Base-by-base conservation (phyloP, 1,140 invertebrate genomes). In the Hyles vespertilio region DNA sequence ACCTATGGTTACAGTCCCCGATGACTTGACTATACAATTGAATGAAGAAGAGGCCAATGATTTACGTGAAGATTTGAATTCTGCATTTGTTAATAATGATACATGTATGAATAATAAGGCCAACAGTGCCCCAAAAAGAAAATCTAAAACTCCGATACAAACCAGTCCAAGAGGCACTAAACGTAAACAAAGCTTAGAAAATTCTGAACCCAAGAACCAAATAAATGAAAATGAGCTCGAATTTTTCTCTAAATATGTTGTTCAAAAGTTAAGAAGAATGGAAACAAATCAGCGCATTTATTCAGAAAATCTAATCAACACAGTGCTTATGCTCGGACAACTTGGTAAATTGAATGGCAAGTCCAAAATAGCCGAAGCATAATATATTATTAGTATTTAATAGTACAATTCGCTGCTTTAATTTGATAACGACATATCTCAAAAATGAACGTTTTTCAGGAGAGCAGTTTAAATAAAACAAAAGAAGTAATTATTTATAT, bases 261-360 rank as follows among this genome's bases (percentile, higher is more conserved):
- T 84, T 1, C 86, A 89, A 69, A 89, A 89, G 61, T 61, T 89
- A 32, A 77, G 86, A 67, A 77, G 59, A 69, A 89, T 89, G 86
- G 86, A 89, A 62, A 89, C 86, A 32, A 85, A 87, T 64, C 86
- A 89, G 44, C 75, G 86, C 49, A 89, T 89, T 65, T 89, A 87
- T 59, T 87, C 86, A 11, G 86, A 89, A 73, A 89, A 89, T 65
- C 76, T 89, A 65, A 87, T 89, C 22, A 87, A 89, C 44, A 89
- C 86, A 63, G 84, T 86, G 7, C 72, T 89, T 7, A 87, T 89
- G 86, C 65, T 89, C 9, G 86, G 86, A 22, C 86, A 89, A 64
- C 74, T 89, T 5, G 77, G 78, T 5, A 77, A 84, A 65, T 59
- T 89, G 46, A 83, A 84, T 68, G 81, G 74, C n/a, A 87, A 89